A percentile compares a stretch with the other conserved stretches of the same genome.
Evolutionary conservation across 1,140 invertebrate species (phyloP).

Genomic region (Drosophila lini): DNA sequence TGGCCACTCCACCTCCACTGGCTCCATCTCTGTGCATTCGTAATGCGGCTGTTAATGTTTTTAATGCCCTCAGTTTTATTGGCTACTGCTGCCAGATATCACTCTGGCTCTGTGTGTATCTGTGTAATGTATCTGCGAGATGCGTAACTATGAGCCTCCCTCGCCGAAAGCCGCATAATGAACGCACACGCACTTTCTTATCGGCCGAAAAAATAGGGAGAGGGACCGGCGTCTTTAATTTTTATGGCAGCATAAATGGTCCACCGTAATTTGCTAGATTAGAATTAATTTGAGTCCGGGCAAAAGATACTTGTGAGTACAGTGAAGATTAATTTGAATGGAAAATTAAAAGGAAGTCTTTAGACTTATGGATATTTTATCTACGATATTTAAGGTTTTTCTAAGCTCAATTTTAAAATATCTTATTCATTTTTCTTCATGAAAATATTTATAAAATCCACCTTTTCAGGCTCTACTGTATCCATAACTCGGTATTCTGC

Average conservation of each 20-base stretch:
- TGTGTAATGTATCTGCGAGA: constrained; percentile 45
- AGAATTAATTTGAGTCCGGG: constrained; percentile 72
- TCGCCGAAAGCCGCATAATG: constrained; percentile 48
- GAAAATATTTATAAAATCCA: background rate
- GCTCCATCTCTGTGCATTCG: constrained; percentile 43
- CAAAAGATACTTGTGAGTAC: constrained; percentile 25
- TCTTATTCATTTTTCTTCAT: too few relatives aligned
- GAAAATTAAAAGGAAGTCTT: background rate
- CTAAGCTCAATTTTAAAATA: too few relatives aligned
- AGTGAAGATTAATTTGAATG: constrained; percentile 4
- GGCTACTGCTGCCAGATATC: constrained; percentile 53
- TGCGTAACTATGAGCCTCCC: constrained; percentile 50
- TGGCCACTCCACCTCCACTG: constrained; percentile 31
- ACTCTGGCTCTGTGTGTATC: background rate
- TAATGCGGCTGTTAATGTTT: constrained; percentile 78
- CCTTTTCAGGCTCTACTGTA: constrained; percentile 8
- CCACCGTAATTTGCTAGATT: constrained; percentile 77
- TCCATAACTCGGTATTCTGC: constrained; percentile 36
- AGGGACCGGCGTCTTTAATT: constrained; percentile 68
- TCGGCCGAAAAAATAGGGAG: constrained; percentile 12
- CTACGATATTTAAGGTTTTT: background rate
- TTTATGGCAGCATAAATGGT: constrained; percentile 79
- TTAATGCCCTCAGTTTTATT: constrained; percentile 74
- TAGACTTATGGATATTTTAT: background rate
- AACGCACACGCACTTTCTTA: constrained; percentile 70